Percentiles rank a stretch among this genome's conserved stretches.
Conservation (phyloP, 2,797 vertebrate genomes). For the Sebastes jordani region DNA sequence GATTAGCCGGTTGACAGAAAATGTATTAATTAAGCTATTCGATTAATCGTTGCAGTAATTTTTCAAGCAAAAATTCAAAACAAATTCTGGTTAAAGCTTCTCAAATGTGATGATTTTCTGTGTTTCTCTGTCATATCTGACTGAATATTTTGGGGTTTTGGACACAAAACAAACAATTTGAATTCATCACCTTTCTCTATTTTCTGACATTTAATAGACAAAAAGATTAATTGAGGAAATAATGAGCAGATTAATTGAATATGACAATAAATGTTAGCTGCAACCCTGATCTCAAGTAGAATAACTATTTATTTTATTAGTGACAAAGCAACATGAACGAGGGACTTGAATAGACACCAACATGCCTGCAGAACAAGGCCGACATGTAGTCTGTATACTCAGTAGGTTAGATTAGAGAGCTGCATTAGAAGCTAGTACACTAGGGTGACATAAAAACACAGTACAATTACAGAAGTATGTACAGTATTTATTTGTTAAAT, state of each 20-base stretch:
- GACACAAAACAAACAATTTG: too few relatives aligned
- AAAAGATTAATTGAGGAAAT: too few relatives aligned
- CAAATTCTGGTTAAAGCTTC: neutral
- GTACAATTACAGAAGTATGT: neutral
- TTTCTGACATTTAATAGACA: too few relatives aligned
- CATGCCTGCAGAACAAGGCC: neutral
- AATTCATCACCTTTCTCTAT: too few relatives aligned
- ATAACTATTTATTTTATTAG: neutral
- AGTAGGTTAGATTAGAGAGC: too few relatives aligned
- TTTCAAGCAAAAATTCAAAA: neutral
- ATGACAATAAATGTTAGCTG: neutral
- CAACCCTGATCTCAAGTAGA: conserved; percentile 62
- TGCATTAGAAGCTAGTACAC: neutral
- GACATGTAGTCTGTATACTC: neutral
- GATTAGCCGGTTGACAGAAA: neutral
- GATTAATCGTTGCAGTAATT: neutral
- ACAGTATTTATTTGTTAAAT: neutral
- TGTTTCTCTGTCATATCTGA: neutral
- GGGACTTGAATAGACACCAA: neutral
- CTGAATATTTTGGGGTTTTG: too few relatives aligned
- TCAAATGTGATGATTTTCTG: neutral
- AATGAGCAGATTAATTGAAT: too few relatives aligned
- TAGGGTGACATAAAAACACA: neutral
- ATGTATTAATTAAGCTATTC: neutral
- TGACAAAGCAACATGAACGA: neutral